Evolutionary conservation across 2,113 vertebrate genomes (phyloP).

Genomic region (Globicephala melas): DNA sequence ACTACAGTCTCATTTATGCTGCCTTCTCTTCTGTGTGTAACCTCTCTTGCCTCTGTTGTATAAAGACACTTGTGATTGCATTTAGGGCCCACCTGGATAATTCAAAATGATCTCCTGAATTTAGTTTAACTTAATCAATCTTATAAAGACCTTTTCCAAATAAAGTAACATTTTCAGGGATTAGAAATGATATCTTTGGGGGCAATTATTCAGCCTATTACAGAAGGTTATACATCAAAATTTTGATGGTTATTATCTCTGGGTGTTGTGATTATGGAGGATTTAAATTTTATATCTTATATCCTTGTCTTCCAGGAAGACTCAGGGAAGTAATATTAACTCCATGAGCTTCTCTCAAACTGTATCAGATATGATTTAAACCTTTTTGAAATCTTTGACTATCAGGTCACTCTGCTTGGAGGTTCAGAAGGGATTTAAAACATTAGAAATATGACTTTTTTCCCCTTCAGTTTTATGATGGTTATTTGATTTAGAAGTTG

Average conservation of each 20-base stretch:
- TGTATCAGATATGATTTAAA: not conserved
- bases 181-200: not conserved
- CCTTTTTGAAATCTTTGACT: not conserved
- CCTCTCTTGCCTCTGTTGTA: not conserved
- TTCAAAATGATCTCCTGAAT: not conserved
- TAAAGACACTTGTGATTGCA: not conserved
- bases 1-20: not conserved
- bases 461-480: not conserved
- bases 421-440: conserved; percentile 26
- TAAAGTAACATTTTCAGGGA: not conserved
- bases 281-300: conserved; percentile 35
- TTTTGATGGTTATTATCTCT: conserved; percentile 13
- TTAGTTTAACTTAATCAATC: not conserved
- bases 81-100: not conserved
- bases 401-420: not conserved
- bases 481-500: not conserved
- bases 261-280: not conserved
- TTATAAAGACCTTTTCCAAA: not conserved
- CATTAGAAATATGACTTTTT: not conserved
- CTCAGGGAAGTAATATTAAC: not conserved
- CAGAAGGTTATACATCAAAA: not conserved
- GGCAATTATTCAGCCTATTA: not conserved
- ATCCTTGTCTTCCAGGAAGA: not conserved
- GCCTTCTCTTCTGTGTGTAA: not conserved
- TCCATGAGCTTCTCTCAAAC: not conserved